Evolutionary conservation across 2,797 vertebrate genomes (phyloP).

Genomic region (Coccyzus lansbergi): DNA sequence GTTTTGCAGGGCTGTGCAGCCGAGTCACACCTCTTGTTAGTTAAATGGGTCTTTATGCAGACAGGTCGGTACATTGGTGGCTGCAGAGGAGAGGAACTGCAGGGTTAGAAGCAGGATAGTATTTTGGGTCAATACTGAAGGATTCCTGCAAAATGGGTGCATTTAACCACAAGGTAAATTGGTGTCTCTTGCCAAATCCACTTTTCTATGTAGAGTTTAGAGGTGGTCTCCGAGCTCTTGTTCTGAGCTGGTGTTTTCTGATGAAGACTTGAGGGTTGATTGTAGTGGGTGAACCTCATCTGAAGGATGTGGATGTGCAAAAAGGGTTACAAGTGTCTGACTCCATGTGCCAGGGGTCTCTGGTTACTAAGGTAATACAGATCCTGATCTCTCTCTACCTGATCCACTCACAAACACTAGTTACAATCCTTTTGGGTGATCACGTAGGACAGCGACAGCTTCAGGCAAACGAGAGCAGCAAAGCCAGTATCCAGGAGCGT

Average conservation of each 20-base stretch:
- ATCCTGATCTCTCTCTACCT: background rate
- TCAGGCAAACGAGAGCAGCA: background rate
- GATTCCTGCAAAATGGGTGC: constrained; percentile 28
- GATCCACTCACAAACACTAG: background rate
- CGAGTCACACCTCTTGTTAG: background rate
- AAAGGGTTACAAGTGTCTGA: background rate
- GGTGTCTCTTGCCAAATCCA: background rate
- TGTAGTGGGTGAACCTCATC: background rate
- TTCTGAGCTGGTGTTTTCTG: background rate
- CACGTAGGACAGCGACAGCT: background rate
- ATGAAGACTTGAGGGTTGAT: background rate
- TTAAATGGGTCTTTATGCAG: constrained; percentile 7
- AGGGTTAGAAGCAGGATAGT: constrained; percentile 13
- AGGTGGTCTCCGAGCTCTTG: background rate
- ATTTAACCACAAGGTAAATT: background rate
- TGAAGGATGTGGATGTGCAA: background rate
- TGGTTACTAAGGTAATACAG: background rate
- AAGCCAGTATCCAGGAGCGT: background rate
- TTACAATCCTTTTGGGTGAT: background rate
- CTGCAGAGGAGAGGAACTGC: background rate
- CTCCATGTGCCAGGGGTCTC: background rate
- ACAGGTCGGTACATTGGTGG: background rate
- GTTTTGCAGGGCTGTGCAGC: background rate
- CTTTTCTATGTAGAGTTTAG: background rate
- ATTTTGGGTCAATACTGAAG: constrained; percentile 54